Base-by-base conservation (phyloP, 1,140 invertebrate species). In the Lepidurus arcticus region DNA sequence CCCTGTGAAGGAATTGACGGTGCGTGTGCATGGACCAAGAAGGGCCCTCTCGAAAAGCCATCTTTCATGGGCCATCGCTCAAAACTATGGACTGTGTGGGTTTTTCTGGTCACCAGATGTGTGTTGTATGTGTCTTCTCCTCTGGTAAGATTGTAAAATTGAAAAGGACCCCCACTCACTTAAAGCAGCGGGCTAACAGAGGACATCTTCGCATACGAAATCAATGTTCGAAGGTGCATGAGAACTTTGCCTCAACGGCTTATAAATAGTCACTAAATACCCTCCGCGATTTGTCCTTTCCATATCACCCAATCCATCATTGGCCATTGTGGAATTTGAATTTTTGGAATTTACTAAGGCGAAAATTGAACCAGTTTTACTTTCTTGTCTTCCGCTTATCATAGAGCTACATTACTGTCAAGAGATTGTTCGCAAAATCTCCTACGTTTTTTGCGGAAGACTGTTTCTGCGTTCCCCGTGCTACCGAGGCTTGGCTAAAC, bases 51-150 rank as follows among this genome's bases (percentile, higher is more conserved):
- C 53, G 53, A 7, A 65, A 65, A 65, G 53, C 53, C 53, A 65
- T 65, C 53, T 65, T 65, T 65, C 53, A 65, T 65, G 53, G 13
- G 53, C 53, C 53, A 65, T 65, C 53, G 53, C 53, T 65, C 53
- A 65, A 65, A 65, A 65, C 13, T 65, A 13, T 21, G 21, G 53
- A 7, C 21, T 21, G 6, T 65, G 53, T 65, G 21, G 53, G 53
- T 65, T 65, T 65, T 65, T 65, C 53, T 65, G 53, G 53, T 65
- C 53, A 65, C 53, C 53, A 65, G 53, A 65, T 65, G 53, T 65
- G 53, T 16, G 53, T 65, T 47, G 16, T 47, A 16, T 47, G 45
- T 47, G 45, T 47, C 45, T 47, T 47, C 45, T 47, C 53, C 21
- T 65, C 53, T 65, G 16, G 4, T 13, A 16, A 7, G 53, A 65